Base-by-base conservation (phyloP, 2,113 vertebrate genomes). In the Procavia capensis region DNA sequence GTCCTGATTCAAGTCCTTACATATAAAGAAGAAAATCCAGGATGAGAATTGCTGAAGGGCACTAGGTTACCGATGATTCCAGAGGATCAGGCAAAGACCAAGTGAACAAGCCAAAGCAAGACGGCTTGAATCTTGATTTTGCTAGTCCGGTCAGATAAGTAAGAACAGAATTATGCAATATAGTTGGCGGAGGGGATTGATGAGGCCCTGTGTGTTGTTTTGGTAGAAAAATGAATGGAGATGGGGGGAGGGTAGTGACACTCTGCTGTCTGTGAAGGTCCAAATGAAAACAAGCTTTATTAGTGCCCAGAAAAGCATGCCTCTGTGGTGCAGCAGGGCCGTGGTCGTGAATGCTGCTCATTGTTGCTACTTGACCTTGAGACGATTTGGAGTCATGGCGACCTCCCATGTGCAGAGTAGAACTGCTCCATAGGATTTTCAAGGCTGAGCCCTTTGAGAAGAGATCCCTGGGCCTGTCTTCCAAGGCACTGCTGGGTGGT, bases 31-130 rank as follows among this genome's bases (percentile, higher is more conserved):
- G 83, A 95, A 88, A 95, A 88, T 88, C 41, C 57, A 54, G 68
- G 59, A 64, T 8, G 74, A 57, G 68, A 64, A 10, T 94, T 88
- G 79, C 88, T 95, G 14, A 66, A 76, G 66, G 95, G 76, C 54
- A 36, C 75, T 63, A 45, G 87, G 57, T 94, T 96, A 57, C 57
- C 39, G 34, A 57, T 86, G 57, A 70, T 86, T 88, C 83, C 81
- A 45, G 85, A 96, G 92, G 92, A 90, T 75, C 78, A 95, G 91
- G 85, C 76, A 83, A 61, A 89, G 80, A 91, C 76, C 85, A 76
- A 90, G 57, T 5, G 68, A 90, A 85, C 86, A 82, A 95, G 96
- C 83, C 90, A 96, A 89, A 94, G 92, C 93, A 93, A 87, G 90
- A 93, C 45, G 47, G 66, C 76, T 78, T 39, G 93, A 64, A 24